Evolutionary conservation across 2,797 vertebrate species (phyloP), one percentile per base, ranked within the genome.

Genomic region (Anguilla anguilla): DNA sequence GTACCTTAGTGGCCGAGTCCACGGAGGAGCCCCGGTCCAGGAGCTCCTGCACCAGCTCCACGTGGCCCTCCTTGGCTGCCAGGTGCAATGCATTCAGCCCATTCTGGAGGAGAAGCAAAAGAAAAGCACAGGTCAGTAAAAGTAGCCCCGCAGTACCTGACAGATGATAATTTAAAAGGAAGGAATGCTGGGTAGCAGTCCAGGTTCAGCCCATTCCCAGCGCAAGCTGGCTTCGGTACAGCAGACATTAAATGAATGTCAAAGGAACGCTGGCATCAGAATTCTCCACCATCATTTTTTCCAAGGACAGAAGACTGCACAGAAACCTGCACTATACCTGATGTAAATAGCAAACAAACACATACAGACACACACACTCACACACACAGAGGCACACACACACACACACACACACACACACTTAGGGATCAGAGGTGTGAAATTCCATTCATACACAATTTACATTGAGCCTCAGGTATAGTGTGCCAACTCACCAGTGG

Each of bases 11-110:
- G 89, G 98, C 96, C 35, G 98, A 97, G 91, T 99, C 98, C 92
- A 99, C 98, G 0, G 96, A 86, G 0, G 98, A 97, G 0, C 98
- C 98, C 93, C 97, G 96, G 72, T 98, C 98, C 96, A 99, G 85
- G 69, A 99, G 92, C 92, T 99, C 98, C 92, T 99, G 97, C 35
- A 99, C 98, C 93, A 99, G 96, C 17, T 98, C 98, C 93, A 99
- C 91, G 0, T 99, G 98, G 87, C 98, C 98, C 92, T 99, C 98
- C 92, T 99, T 99, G 91, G 98, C 98, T 22, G 98, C 98, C 95
- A 99, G 95, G 90, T 99, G 98, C 90, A 99, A 93, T 17, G 98
- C 98, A 25, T 99, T 99, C 90, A 99, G 98, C 92, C 98, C 98
- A 98, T 99, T 99, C 98, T 99, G 94, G 13, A 93, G 94, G 61